Conservation (phyloP, 2,113 vertebrate species). For the Galeopterus variegatus region DNA sequence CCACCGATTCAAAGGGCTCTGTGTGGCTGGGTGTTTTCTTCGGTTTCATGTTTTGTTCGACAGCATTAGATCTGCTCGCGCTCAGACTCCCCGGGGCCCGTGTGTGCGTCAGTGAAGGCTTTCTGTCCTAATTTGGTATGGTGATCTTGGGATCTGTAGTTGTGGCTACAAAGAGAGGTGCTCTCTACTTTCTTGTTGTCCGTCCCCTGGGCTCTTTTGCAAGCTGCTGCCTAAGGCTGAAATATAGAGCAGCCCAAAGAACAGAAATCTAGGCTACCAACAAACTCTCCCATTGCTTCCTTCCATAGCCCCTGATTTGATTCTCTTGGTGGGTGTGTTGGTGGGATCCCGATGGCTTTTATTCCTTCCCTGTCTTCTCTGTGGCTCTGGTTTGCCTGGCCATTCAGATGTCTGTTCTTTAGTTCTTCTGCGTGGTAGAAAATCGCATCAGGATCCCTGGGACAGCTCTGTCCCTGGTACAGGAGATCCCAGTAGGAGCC, state of each 20-base stretch:
- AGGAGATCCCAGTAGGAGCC: neutral
- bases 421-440: neutral
- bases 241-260: neutral
- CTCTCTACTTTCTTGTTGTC: constrained; percentile 50
- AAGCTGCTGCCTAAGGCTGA: neutral
- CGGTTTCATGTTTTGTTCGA: constrained; percentile 81
- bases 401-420: neutral
- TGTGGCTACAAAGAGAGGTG: constrained; percentile 67
- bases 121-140: constrained; percentile 74
- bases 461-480: neutral
- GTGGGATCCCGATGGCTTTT: neutral
- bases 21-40: constrained; percentile 80
- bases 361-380: neutral
- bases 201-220: constrained; percentile 12
- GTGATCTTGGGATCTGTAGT: constrained; percentile 67
- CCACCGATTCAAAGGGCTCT: constrained; percentile 78
- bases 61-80: constrained; percentile 69
- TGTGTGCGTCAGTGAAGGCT: constrained; percentile 73
- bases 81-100: constrained; percentile 74
- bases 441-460: neutral
- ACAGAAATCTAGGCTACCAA: neutral
- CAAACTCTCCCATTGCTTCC: neutral
- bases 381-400: neutral
- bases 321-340: neutral
- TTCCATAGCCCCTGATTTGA: neutral